A percentile compares a stretch with the other conserved stretches of the same genome.
These are phyloP conservation scores for Rhabdornis inornatus DNA, from an alignment of 2,113 vertebrate species.

Conservation along the genomic window DNA sequence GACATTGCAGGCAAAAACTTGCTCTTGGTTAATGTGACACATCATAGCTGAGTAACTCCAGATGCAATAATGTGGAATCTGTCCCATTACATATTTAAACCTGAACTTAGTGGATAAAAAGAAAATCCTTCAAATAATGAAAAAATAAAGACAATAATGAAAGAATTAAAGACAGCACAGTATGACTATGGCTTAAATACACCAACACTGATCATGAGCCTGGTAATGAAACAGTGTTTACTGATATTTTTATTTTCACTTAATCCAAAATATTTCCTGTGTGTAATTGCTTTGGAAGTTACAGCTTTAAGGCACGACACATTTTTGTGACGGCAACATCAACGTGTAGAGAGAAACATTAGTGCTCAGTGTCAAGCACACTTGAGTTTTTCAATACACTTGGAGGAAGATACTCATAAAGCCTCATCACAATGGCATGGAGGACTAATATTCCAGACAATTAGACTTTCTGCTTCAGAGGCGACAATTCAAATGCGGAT, in stretches of 20 bases:
- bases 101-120: neutral
- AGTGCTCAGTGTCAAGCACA: conserved; percentile 66
- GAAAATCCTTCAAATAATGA: neutral
- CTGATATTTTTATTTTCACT: conserved; percentile 67
- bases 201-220: neutral
- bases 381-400: conserved; percentile 71
- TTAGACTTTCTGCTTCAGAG: conserved; percentile 73
- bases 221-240: conserved; percentile 46
- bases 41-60: neutral
- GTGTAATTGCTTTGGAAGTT: conserved; percentile 65
- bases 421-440: conserved; percentile 23
- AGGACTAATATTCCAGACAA: conserved; percentile 68
- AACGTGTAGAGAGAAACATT: conserved; percentile 44
- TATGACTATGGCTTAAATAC: neutral
- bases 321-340: conserved; percentile 66
- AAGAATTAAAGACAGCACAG: neutral
- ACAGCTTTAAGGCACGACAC: conserved; percentile 66
- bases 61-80: neutral
- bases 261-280: conserved; percentile 61
- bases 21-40: neutral
- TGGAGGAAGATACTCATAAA: conserved; percentile 58
- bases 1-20: neutral
- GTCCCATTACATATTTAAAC: neutral
- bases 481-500: conserved; percentile 66
- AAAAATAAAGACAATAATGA: neutral